phyloP scores from a whole-genome alignment of 2,797 vertebrate species.

The Xerus rutilus region DNA sequence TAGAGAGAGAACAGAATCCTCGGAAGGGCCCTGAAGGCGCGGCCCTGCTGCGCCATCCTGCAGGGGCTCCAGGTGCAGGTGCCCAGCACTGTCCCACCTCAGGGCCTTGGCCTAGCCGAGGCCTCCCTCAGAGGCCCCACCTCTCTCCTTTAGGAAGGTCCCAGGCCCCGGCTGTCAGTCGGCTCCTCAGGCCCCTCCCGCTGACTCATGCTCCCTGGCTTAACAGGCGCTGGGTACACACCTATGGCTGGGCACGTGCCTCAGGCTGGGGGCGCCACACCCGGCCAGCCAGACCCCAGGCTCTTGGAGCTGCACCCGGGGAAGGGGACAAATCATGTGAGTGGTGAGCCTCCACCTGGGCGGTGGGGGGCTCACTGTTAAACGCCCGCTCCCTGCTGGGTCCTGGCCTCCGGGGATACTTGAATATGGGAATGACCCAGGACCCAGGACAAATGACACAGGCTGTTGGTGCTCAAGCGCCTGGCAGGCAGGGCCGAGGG shows the following conservation, averaged over 20 bases:
- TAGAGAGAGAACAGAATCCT: neutral
- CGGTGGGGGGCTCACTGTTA: neutral
- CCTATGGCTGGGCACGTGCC: neutral
- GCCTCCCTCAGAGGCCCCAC: neutral
- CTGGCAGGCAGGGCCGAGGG: too few relatives aligned
- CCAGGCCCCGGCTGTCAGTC: too few relatives aligned
- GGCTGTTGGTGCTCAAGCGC: too few relatives aligned
- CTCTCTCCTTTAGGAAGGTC: neutral
- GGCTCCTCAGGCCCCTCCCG: too few relatives aligned
- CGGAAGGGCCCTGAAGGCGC: fast-evolving
- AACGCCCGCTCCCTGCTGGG: neutral
- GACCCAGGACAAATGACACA: too few relatives aligned
- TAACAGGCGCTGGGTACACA: neutral
- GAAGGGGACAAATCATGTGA: too few relatives aligned
- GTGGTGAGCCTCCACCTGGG: too few relatives aligned
- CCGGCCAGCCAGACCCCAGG: neutral
- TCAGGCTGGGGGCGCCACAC: neutral
- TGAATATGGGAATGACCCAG: too few relatives aligned
- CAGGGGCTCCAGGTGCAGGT: neutral
- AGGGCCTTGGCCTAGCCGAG: neutral
- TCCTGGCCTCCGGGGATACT: neutral
- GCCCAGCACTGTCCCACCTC: neutral
- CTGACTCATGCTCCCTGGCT: neutral
- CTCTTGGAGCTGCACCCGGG: neutral
- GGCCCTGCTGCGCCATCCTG: neutral